These are phyloP conservation scores for Drosophila infuscata DNA, from an alignment of 2,888 invertebrate species.

Conservation along the genomic window DNA sequence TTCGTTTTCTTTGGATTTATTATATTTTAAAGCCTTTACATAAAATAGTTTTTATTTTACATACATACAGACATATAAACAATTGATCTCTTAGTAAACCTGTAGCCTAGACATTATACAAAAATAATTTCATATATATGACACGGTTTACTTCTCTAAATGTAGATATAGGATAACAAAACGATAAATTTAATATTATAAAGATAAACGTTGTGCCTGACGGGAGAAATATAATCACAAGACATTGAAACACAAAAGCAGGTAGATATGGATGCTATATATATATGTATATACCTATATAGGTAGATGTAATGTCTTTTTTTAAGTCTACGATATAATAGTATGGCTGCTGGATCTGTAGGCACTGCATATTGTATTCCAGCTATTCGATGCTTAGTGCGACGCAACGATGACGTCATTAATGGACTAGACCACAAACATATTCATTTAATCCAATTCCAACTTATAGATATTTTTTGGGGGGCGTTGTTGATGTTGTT, in stretches of 20 bases:
- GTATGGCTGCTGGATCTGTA: slow-evolving; percentile 50
- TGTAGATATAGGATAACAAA: slow-evolving; percentile 12
- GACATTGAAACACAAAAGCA: slow-evolving; percentile 9
- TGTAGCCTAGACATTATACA: not conserved
- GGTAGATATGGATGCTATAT: slow-evolving; percentile 27
- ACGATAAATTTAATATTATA: not conserved
- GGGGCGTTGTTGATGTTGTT: slow-evolving; percentile 48
- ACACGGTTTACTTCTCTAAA: slow-evolving; percentile 7
- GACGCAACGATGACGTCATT: slow-evolving; percentile 47
- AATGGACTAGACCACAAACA: slow-evolving; percentile 37
- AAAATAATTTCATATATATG: slow-evolving; percentile 17
- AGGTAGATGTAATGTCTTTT: slow-evolving; percentile 64
- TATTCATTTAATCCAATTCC: not conserved
- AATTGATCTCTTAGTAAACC: slow-evolving; percentile 6
- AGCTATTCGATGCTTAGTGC: slow-evolving; percentile 68
- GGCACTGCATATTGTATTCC: slow-evolving; percentile 15
- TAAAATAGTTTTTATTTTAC: slow-evolving; percentile 42
- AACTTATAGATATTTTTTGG: slow-evolving; percentile 53
- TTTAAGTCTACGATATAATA: slow-evolving; percentile 52
- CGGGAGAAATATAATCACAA: slow-evolving; percentile 13
- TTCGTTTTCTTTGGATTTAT: slow-evolving; percentile 65
- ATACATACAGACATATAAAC: slow-evolving; percentile 17
- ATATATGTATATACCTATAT: slow-evolving; percentile 1
- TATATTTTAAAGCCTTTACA: slow-evolving; percentile 60
- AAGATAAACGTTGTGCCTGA: not conserved